phyloP scores from a whole-genome alignment of 2,113 vertebrate species.

The Calyptomena viridis region DNA sequence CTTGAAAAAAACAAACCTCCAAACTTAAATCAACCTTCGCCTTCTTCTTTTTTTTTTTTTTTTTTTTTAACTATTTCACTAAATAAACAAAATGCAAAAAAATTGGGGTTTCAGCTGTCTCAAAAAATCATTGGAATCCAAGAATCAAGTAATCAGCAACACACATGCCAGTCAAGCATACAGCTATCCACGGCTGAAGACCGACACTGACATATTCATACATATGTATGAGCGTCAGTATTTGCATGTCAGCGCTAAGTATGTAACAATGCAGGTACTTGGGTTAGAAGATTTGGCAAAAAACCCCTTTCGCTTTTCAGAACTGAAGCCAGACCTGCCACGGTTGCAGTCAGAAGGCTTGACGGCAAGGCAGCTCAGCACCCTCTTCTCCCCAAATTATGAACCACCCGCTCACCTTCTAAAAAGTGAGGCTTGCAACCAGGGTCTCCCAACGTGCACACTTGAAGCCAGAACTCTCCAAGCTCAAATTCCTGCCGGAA shows the following conservation, averaged over 20 bases:
- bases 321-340: constrained; percentile 42
- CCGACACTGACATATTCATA: constrained; percentile 65
- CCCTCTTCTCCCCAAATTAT: neutral
- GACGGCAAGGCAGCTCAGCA: neutral
- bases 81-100: constrained; percentile 61
- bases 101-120: constrained; percentile 59
- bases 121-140: constrained; percentile 51
- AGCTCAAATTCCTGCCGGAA: neutral
- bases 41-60: neutral
- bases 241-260: constrained; percentile 65
- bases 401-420: neutral
- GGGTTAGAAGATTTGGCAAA: constrained; percentile 66
- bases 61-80: neutral
- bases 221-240: constrained; percentile 65
- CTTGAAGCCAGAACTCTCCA: neutral
- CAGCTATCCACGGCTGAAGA: constrained; percentile 63
- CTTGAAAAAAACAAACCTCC: constrained; percentile 46
- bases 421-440: neutral
- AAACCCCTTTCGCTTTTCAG: constrained; percentile 36
- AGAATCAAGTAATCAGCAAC: constrained; percentile 58
- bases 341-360: constrained; percentile 11
- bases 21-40: constrained; percentile 59
- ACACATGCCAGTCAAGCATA: constrained; percentile 68
- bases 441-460: neutral
- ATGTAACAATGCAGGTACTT: constrained; percentile 67